A percentile compares a stretch with the other conserved stretches of the same genome.
phyloP scores from a whole-genome alignment of 2,888 invertebrate species.

The Hydriomena furcata region DNA sequence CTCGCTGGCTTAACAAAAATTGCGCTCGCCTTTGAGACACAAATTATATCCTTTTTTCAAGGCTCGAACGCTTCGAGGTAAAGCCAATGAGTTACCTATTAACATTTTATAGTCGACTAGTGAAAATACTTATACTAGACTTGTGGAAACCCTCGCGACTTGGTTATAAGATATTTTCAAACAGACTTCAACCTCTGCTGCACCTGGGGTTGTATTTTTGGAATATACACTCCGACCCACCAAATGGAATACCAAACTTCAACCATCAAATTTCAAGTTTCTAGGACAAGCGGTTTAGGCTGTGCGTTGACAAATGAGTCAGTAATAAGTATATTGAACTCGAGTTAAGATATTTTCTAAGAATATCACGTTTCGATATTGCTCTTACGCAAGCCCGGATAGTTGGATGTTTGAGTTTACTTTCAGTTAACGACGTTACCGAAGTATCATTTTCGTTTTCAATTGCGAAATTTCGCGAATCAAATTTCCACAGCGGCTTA shows the following conservation, averaged over 20 bases:
- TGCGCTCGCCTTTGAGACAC: conserved; percentile 36
- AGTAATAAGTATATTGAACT: no score
- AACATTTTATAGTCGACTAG: no score
- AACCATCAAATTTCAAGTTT: no score
- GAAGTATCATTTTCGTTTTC: conserved; percentile 41
- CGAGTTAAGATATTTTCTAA: conserved; percentile 25
- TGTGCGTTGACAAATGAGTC: no score
- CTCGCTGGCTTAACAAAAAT: conserved; percentile 31
- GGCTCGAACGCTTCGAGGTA: conserved; percentile 35
- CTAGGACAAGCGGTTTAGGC: no score
- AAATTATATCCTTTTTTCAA: conserved; percentile 39
- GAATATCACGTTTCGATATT: conserved; percentile 31
- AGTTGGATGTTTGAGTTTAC: conserved; percentile 33
- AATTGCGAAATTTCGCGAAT: conserved; percentile 41
- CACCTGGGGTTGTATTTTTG: no score
- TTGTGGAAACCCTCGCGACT: no score
- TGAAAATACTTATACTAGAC: conserved; percentile 26
- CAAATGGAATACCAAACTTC: no score
- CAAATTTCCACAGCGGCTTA: conserved; percentile 43
- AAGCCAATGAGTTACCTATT: conserved; percentile 35
- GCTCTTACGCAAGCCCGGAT: conserved; percentile 27
- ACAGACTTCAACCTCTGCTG: no score
- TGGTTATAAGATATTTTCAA: no score
- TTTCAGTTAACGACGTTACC: conserved; percentile 34
- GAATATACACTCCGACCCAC: no score